Base-by-base conservation (phyloP, 1,140 invertebrate species). In the Coelopa frigida region DNA sequence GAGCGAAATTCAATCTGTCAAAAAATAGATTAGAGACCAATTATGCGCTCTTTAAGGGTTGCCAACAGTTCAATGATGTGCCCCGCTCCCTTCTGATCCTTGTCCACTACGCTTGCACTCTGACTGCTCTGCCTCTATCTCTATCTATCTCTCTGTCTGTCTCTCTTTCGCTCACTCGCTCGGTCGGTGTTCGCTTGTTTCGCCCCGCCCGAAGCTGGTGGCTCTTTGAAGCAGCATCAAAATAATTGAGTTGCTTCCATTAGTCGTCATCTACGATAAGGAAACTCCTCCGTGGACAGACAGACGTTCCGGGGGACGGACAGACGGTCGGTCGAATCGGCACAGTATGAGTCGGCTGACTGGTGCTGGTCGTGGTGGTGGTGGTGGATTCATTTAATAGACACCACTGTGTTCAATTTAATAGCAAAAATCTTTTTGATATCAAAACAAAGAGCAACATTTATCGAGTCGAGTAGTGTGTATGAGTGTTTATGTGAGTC, bases 1-100 rank as follows among this genome's bases (percentile, higher is more conserved):
- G 64, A 67, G 63, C 54, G 61, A 62, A 67, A 67, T 67, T 67
- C 59, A 67, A 66, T 66, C 63, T 64, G 63, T 67, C 64, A 64
- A 58, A 67, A 43, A 67, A 64, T 61, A 64, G 61, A 65, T 65
- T 65, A 65, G 54, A 65, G 61, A 65, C 61, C 61, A 65, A 65
- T 65, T 65, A 65, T 62, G 58, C 59, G 61, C 61, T 65, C 59
- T 64, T 59, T 61, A 61, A 57, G 15, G 8, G 59, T 53, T 54
- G 53, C 52, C 55, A 50, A 46, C 38, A 41, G 46, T 38, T 40
- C 45, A 29, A 44, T 33, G 27, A 10, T 14, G 27, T 29, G 14
- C 27, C 14, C 14, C 27, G 27, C n/a, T n/a, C n/a, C n/a, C n/a
- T n/a, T n/a, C n/a, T n/a, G n/a, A n/a, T n/a, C n/a, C n/a, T 29